Evolutionary conservation across 1,140 invertebrate genomes (phyloP).

Genomic region (Physella acuta): DNA sequence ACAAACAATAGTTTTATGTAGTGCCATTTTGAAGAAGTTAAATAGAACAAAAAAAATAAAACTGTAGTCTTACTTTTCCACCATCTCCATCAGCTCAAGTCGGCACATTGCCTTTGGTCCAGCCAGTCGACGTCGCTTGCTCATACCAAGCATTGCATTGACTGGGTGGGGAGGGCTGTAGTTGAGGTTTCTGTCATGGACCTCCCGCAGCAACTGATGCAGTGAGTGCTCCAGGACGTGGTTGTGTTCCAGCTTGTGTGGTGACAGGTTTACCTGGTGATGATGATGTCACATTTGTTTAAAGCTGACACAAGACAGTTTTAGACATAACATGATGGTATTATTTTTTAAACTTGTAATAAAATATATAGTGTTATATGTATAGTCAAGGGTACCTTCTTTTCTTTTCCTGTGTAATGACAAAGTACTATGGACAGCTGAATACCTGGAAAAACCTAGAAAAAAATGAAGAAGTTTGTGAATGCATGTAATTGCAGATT

Average conservation of each 20-base stretch:
- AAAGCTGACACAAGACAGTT: no score
- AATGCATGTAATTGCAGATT: no score
- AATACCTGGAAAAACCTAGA: slow-evolving; percentile 85
- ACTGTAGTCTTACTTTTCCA: slow-evolving; percentile 66
- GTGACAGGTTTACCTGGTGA: slow-evolving; percentile 37
- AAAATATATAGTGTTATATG: no score
- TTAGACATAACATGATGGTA: no score
- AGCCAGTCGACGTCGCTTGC: slow-evolving; percentile 83
- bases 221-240: slow-evolving; percentile 94
- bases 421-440: slow-evolving; percentile 71
- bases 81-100: slow-evolving; percentile 84
- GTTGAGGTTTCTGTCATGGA: slow-evolving; percentile 89
- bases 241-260: slow-evolving; percentile 78
- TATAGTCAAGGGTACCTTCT: slow-evolving; percentile 44
- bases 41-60: background rate
- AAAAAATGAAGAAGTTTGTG: slow-evolving; percentile 4
- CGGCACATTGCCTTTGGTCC: slow-evolving; percentile 86
- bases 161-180: slow-evolving; percentile 92
- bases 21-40: no score
- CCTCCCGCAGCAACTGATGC: slow-evolving; percentile 87
- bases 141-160: slow-evolving; percentile 85
- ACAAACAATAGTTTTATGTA: no score
- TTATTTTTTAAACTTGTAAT: no score
- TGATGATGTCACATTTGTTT: no score
- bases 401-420: slow-evolving; percentile 61